A percentile compares a stretch with the other conserved stretches of the same genome.
Conservation (phyloP, 2,113 vertebrate species). For the Lasiurus borealis region DNA sequence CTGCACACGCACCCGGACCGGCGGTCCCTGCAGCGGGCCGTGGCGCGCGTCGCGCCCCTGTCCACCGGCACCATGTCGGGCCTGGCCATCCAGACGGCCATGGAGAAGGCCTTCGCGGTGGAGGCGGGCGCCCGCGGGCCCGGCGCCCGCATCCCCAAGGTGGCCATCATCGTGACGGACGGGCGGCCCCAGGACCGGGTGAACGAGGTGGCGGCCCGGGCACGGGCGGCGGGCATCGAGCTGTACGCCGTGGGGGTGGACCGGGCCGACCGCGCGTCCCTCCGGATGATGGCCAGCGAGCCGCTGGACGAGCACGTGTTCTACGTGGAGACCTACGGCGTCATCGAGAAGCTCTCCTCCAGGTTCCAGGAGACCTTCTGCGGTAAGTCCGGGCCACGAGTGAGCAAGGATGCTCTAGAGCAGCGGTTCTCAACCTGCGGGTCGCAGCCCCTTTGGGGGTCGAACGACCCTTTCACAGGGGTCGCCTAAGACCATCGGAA, state of each 20-base stretch:
- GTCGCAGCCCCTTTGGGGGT: too few species aligned
- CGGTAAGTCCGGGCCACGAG: conserved; percentile 85
- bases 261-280: conserved; percentile 92
- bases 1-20: conserved; percentile 91
- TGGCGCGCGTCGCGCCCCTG: conserved; percentile 90
- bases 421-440: too few species aligned
- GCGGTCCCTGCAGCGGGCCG: conserved; percentile 90
- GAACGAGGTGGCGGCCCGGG: conserved; percentile 89
- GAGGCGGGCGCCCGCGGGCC: conserved; percentile 90
- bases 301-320: conserved; percentile 95
- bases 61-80: conserved; percentile 96
- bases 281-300: conserved; percentile 92
- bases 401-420: too few species aligned
- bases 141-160: conserved; percentile 90
- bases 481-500: too few species aligned
- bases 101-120: conserved; percentile 92
- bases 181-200: conserved; percentile 96
- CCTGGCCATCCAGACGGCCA: conserved; percentile 93
- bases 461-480: too few species aligned
- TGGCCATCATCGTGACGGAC: conserved; percentile 95
- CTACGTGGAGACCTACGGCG: conserved; percentile 96
- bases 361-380: conserved; percentile 95
- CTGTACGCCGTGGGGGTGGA: conserved; percentile 95
- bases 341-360: conserved; percentile 96
- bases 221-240: conserved; percentile 90